Conservation (phyloP, 2,113 vertebrate species). For the Cariama cristata region DNA sequence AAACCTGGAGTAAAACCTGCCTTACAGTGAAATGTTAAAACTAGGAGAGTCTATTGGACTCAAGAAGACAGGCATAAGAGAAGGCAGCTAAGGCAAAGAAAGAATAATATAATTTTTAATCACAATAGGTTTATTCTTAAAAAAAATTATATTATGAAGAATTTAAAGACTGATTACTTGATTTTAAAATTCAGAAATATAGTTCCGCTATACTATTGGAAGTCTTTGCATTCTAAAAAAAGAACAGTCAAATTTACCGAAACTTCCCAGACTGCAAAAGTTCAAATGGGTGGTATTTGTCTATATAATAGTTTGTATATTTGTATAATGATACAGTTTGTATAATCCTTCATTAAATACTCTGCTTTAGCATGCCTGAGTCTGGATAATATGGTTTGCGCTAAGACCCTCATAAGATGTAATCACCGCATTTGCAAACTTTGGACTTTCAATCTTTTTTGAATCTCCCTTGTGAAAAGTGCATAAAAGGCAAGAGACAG, state of each 20-base stretch:
- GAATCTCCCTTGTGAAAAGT: not conserved
- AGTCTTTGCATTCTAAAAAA: not conserved
- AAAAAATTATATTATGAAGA: not conserved
- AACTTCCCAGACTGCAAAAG: not conserved
- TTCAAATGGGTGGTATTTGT: not conserved
- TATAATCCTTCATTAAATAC: not conserved
- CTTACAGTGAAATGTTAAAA: not conserved
- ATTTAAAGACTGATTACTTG: not conserved
- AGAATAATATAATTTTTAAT: not conserved
- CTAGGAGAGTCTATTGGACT: not conserved
- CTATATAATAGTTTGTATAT: not conserved
- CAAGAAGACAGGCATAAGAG: not conserved
- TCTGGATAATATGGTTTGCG: not conserved
- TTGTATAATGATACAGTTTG: not conserved
- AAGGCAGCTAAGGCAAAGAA: not conserved
- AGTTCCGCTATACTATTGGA: not conserved
- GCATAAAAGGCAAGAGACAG: not conserved
- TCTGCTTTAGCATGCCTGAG: not conserved
- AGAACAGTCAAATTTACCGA: not conserved
- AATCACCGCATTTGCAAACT: not conserved
- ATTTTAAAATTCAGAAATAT: not conserved
- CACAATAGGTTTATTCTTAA: not conserved
- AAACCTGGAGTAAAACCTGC: not conserved
- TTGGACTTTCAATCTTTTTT: not conserved
- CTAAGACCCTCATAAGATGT: fast-evolving